Conservation (phyloP, 2,113 vertebrate species). For the Rhea americana region DNA sequence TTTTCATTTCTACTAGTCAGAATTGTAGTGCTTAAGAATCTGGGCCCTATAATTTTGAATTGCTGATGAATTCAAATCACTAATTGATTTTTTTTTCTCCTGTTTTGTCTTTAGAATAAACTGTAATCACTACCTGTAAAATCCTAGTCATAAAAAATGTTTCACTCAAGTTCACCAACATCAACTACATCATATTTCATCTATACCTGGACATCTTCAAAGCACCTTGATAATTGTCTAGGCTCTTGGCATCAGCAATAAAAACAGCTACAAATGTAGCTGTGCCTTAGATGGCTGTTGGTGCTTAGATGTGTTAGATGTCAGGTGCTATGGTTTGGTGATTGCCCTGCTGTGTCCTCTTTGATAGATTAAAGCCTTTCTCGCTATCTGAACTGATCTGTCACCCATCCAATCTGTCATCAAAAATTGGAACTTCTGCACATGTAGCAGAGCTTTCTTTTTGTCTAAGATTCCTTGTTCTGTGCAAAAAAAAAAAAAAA, state of each 20-base stretch:
- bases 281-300: background rate
- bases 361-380: background rate
- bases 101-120: background rate
- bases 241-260: background rate
- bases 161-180: background rate
- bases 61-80: background rate
- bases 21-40: background rate
- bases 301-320: background rate
- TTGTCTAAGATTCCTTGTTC: background rate
- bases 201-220: background rate
- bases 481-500: background rate
- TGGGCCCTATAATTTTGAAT: background rate
- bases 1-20: background rate
- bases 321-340: background rate
- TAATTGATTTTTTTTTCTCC: background rate
- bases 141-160: fast-evolving
- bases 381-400: background rate
- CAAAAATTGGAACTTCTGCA: background rate
- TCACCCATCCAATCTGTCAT: background rate
- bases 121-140: background rate
- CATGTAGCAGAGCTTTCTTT: background rate
- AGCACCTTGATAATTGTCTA: background rate
- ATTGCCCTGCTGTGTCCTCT: background rate
- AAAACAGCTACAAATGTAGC: background rate
- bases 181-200: fast-evolving